These are phyloP conservation scores for Prostheceraeus crozeri DNA, from an alignment of 2,888 invertebrate genomes.

Conservation along the genomic window DNA sequence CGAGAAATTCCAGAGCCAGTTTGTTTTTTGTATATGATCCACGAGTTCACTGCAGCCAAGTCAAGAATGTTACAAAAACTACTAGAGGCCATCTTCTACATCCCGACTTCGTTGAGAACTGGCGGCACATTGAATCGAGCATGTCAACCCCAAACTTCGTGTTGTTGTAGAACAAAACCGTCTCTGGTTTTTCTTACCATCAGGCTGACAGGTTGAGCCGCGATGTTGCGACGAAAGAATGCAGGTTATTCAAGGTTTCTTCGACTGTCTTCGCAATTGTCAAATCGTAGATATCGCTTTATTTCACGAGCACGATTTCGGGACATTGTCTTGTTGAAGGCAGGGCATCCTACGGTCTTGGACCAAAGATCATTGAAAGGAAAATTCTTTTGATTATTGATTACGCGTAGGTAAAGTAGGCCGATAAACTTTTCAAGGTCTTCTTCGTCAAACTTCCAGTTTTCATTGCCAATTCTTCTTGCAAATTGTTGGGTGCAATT, in stretches of 20 bases:
- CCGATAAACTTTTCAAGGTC: constrained; percentile 25
- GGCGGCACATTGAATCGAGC: constrained; percentile 10
- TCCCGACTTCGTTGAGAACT: constrained; percentile 13
- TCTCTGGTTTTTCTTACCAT: constrained; percentile 20
- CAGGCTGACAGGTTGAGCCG: too few species aligned
- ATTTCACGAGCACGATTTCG: constrained; percentile 28
- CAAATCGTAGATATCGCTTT: constrained; percentile 26
- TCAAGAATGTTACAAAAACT: constrained; percentile 8
- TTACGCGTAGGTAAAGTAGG: constrained; percentile 18
- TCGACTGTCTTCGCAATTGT: constrained; percentile 16
- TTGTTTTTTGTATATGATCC: background rate
- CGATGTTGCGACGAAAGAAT: too few species aligned
- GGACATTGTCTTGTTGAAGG: constrained; percentile 22
- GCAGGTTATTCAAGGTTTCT: constrained; percentile 14
- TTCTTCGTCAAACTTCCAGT: constrained; percentile 20
- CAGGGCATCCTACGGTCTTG: background rate
- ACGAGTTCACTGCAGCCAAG: constrained; percentile 1
- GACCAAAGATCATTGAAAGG: constrained; percentile 27
- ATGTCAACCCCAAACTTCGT: constrained; percentile 14
- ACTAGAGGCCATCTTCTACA: constrained; percentile 14
- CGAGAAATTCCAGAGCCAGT: constrained; percentile 3
- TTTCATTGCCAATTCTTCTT: constrained; percentile 18
- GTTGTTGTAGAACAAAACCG: constrained; percentile 9
- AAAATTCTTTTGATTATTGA: constrained; percentile 18
- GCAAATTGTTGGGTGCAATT: constrained; percentile 11